Percentiles rank a stretch among this genome's conserved stretches.
Conservation (phyloP, 1,140 invertebrate species). For the Hyles vespertilio region DNA sequence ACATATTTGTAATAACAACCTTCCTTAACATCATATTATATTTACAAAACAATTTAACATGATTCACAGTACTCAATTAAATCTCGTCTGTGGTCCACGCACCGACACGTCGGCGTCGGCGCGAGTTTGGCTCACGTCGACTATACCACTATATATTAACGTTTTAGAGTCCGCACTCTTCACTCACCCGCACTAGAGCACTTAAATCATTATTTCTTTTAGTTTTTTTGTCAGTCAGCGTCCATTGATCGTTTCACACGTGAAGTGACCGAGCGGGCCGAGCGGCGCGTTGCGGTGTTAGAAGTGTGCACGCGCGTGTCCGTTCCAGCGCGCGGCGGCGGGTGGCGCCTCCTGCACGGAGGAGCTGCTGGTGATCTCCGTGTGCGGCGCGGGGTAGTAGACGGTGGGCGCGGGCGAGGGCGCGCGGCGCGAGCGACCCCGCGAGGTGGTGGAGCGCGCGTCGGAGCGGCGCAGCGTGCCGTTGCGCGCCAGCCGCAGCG, state of each 20-base stretch:
- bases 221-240: no score
- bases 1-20: no score
- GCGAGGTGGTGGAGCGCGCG: constrained; percentile 71
- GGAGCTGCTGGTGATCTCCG: constrained; percentile 30
- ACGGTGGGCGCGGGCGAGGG: constrained; percentile 47
- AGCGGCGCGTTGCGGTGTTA: constrained; percentile 5
- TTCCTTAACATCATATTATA: no score
- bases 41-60: background rate
- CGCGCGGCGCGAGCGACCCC: constrained; percentile 27
- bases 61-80: background rate
- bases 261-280: no score
- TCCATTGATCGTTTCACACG: no score
- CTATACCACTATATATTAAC: background rate
- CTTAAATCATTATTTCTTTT: no score
- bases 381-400: constrained; percentile 49
- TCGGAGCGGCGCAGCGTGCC: constrained; percentile 52
- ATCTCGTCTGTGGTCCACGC: background rate
- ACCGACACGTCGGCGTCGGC: background rate
- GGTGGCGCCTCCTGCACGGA: constrained; percentile 12
- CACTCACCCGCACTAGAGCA: no score
- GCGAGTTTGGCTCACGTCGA: background rate
- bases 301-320: constrained; percentile 37
- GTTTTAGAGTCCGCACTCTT: background rate
- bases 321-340: constrained; percentile 37
- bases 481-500: constrained; percentile 80